Conservation (phyloP, 2,797 vertebrate species). For the Characodon lateralis region DNA sequence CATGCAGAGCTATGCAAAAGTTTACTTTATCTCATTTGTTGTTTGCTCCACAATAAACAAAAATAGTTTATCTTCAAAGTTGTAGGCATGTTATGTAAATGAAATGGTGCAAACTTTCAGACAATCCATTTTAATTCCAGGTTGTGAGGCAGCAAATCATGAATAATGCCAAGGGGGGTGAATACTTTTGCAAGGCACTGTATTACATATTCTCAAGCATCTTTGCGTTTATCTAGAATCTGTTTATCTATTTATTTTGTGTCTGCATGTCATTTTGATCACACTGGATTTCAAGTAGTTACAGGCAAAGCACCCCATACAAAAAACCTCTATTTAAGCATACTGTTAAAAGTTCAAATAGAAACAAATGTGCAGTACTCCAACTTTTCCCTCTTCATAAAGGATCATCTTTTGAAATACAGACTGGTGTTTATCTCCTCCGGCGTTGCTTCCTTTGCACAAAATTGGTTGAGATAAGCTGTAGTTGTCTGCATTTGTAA, state of each 20-base stretch:
- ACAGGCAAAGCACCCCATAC: neutral
- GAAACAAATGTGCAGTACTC: neutral
- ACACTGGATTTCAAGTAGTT: neutral
- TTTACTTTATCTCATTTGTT: no score
- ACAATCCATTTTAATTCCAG: no score
- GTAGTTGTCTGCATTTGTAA: neutral
- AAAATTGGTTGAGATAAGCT: slow-evolving; percentile 14
- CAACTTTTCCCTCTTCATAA: no score
- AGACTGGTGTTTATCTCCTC: slow-evolving; percentile 1
- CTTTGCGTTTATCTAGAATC: neutral
- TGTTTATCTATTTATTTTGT: neutral
- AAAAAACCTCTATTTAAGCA: neutral
- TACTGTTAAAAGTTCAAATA: neutral
- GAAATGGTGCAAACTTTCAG: no score
- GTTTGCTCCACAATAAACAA: no score
- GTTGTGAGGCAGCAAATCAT: no score
- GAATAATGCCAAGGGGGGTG: no score
- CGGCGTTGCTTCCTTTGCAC: neutral
- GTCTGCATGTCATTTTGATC: no score
- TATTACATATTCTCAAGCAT: neutral
- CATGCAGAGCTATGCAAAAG: no score
- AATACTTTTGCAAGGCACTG: no score
- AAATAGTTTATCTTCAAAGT: no score
- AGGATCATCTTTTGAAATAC: neutral
- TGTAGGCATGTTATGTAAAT: no score